Evolutionary conservation across 2,797 vertebrate genomes (phyloP).

Genomic region (Gallinago stenura): DNA sequence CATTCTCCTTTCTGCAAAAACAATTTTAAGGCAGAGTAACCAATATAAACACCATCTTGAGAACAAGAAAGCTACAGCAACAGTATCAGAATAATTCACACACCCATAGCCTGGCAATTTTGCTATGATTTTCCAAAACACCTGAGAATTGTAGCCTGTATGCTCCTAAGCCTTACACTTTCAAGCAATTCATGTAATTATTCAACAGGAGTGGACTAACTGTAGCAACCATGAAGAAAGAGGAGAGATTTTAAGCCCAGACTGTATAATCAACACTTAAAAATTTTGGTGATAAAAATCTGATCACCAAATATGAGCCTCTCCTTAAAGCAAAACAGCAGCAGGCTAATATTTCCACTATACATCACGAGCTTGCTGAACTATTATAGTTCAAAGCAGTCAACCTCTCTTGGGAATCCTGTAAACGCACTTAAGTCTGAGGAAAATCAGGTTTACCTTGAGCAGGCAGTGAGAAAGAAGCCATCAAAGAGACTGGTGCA

Average conservation of each 20-base stretch:
- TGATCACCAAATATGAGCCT: not conserved
- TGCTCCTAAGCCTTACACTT: not conserved
- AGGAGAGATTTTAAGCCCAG: not conserved
- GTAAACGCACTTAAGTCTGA: not conserved
- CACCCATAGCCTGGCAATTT: not conserved
- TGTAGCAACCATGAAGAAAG: not conserved
- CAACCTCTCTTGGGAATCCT: not conserved
- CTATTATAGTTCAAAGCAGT: not conserved
- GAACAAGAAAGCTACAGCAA: not conserved
- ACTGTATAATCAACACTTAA: not conserved
- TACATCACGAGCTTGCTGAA: not conserved
- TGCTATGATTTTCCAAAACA: not conserved
- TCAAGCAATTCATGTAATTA: not conserved
- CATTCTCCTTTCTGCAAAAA: slow-evolving; percentile 92
- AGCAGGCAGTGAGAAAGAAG: slow-evolving; percentile 91
- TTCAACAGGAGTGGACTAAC: not conserved
- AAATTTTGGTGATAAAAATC: not conserved
- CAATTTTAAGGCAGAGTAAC: not conserved
- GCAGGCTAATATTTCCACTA: not conserved
- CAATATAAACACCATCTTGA: not conserved
- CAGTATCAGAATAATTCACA: not conserved
- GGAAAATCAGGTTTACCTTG: slow-evolving; percentile 83
- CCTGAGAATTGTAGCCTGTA: not conserved
- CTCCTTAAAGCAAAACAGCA: not conserved
- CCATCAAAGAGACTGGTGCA: slow-evolving; percentile 91